Evolutionary conservation across 2,113 vertebrate genomes (phyloP).

Genomic region (Notarius quadriscutis): DNA sequence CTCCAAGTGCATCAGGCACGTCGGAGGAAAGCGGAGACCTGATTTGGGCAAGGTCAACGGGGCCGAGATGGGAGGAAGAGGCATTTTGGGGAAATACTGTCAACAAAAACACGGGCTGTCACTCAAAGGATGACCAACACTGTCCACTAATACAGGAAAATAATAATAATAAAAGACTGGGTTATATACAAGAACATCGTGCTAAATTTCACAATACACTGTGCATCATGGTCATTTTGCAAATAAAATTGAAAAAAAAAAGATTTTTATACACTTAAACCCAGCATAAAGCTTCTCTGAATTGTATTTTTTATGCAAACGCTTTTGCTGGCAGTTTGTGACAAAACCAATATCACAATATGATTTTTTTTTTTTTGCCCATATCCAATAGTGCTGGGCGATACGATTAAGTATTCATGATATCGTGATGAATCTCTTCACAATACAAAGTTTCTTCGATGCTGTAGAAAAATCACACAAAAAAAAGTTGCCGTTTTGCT

Average conservation of each 20-base stretch:
- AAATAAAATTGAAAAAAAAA: too few relatives aligned
- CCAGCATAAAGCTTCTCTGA: too few relatives aligned
- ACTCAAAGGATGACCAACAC: neutral
- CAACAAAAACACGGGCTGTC: neutral
- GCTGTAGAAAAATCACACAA: too few relatives aligned
- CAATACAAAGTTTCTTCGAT: too few relatives aligned
- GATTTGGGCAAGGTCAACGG: neutral
- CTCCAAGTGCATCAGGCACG: slow-evolving; percentile 42
- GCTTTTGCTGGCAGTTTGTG: neutral
- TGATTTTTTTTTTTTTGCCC: too few relatives aligned
- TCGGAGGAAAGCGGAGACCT: neutral
- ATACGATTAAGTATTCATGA: too few relatives aligned
- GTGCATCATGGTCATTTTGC: too few relatives aligned
- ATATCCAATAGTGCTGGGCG: too few relatives aligned
- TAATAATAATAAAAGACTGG: neutral
- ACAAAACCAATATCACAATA: neutral
- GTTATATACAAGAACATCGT: neutral
- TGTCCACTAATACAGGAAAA: neutral
- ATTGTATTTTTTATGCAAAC: neutral
- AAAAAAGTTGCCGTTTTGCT: too few relatives aligned
- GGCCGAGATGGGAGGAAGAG: neutral
- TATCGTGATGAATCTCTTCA: too few relatives aligned
- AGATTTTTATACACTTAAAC: neutral
- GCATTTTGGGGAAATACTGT: neutral
- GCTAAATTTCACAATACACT: too few relatives aligned